Conservation (phyloP, 2,113 vertebrate species). For the Phrynosoma blainvillii region DNA sequence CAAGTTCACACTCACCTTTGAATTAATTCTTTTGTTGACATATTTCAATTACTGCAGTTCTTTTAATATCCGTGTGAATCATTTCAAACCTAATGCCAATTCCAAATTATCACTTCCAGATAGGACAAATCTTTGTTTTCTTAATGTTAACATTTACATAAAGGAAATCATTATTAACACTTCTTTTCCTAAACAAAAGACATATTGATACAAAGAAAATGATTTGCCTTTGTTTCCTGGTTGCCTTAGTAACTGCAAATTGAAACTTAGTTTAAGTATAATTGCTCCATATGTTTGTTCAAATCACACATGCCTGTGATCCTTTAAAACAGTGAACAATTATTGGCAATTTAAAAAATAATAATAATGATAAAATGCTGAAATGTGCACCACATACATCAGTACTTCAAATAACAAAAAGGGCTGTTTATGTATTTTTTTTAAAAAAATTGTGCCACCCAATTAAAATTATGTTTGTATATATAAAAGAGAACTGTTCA, state of each 20-base stretch:
- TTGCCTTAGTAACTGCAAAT: conserved; percentile 36
- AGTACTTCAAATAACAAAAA: not conserved
- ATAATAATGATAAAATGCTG: conserved; percentile 20
- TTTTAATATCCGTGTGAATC: not conserved
- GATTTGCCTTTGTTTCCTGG: not conserved
- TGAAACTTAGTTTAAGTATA: conserved; percentile 31
- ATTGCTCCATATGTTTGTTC: conserved; percentile 27
- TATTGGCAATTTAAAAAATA: conserved; percentile 21
- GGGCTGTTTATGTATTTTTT: not conserved
- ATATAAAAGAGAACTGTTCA: not conserved
- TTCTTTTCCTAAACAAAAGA: not conserved
- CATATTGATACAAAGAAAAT: not conserved
- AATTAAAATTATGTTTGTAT: no score
- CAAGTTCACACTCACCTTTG: not conserved
- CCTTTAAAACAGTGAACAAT: conserved; percentile 14
- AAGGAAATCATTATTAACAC: not conserved
- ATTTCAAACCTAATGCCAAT: not conserved
- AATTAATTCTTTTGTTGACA: not conserved
- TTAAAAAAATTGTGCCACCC: not conserved
- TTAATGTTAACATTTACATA: not conserved
- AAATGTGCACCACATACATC: conserved; percentile 7
- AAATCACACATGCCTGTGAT: conserved; percentile 4
- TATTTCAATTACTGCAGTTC: not conserved
- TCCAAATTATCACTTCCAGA: not conserved
- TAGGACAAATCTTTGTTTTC: not conserved